These are phyloP conservation scores for Microctenopoma lineatum DNA, from an alignment of 2,797 vertebrate species.

Conservation along the genomic window DNA sequence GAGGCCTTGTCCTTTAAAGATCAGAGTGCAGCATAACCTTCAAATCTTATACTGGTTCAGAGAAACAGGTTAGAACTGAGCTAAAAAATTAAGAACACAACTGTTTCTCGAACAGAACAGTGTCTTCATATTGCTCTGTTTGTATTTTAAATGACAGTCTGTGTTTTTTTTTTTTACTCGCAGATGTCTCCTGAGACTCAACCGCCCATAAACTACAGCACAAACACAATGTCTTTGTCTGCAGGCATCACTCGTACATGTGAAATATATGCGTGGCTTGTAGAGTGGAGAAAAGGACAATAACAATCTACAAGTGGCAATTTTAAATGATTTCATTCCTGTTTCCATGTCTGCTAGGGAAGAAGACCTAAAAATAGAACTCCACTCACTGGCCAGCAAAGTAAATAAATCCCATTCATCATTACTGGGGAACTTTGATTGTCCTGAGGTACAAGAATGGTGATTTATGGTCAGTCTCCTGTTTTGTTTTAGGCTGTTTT, in stretches of 20 bases:
- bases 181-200: constrained; percentile 49
- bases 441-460: constrained; percentile 47
- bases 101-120: constrained; percentile 13
- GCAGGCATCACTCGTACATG: constrained; percentile 29
- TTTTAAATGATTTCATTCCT: constrained; percentile 60
- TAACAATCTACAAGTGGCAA: constrained; percentile 50
- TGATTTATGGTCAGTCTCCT: constrained; percentile 40
- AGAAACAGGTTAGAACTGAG: constrained; percentile 2
- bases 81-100: constrained; percentile 2
- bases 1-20: constrained; percentile 91
- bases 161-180: constrained; percentile 21
- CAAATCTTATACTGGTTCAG: constrained; percentile 1
- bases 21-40: constrained; percentile 37
- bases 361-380: constrained; percentile 73
- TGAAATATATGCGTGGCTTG: constrained; percentile 39
- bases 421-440: constrained; percentile 44
- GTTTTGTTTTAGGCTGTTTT: constrained; percentile 49
- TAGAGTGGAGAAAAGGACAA: constrained; percentile 25
- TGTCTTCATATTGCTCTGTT: constrained; percentile 42
- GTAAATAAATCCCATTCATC: constrained; percentile 76
- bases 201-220: constrained; percentile 26
- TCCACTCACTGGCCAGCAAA: constrained; percentile 36
- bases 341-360: constrained; percentile 68
- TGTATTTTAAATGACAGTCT: constrained; percentile 35
- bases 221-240: constrained; percentile 35